Evolutionary conservation across 2,797 vertebrate genomes (phyloP), one percentile per base, ranked within the genome.

Genomic region (Lagorchestes hirsutus): DNA sequence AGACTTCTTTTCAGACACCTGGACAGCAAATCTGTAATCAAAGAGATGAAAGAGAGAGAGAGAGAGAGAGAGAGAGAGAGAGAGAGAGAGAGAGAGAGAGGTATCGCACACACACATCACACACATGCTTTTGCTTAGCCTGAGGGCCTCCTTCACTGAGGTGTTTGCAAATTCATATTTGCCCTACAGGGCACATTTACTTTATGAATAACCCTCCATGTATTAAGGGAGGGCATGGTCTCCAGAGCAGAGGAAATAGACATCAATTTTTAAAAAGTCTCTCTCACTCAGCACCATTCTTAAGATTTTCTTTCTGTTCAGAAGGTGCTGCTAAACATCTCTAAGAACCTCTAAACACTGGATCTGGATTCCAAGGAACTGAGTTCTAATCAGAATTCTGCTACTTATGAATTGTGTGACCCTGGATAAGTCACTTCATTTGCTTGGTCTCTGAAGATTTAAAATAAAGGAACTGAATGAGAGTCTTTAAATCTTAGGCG

Each of bases 141-240:
- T 27, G 29, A 0, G 0, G 0, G 29, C 74, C 29, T 34, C 50
- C 24, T 56, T 82, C n/a, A 40, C 18, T 18, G 92, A 40, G 54
- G 82, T 54, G 67, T 54, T 90, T 97, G 14, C 29, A 50, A 57
- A 46, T 90, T 96, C 95, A 87, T 95, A 93, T 94, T 95, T 56
- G 12, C 90, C n/a, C 24, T 57, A 95, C 46, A 91, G 91, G 95
- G 9, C 67, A 95, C 92, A 3, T 24, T 82, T 90, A 54, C 96
- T 98, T 82, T 54, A 34, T 91, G 96, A 97, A 93, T 54, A 92
- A 54, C 50, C 22, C 59, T n/a, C 46, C 46, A 97, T 55, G 97
- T 96, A 91, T 95, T 92, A 67, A 27, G 6, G 46, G 50, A 87
- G 16, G 94, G 16, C 54, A 96, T 91, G 28, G 13, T 90, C 57